phyloP scores from a whole-genome alignment of 2,113 vertebrate genomes.

The Siphamia tubifer region DNA sequence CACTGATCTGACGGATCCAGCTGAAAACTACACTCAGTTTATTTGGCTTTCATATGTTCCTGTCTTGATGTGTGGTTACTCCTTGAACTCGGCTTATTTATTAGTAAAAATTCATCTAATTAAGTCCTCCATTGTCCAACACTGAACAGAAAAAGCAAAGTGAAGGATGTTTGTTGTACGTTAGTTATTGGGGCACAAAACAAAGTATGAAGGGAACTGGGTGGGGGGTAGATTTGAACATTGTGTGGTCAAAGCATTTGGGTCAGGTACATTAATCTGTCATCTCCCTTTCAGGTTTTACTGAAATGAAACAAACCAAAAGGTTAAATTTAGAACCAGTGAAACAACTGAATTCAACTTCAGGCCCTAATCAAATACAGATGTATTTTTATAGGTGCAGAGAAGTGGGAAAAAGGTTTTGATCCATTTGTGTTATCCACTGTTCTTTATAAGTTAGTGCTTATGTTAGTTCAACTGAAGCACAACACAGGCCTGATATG shows the following conservation, averaged over 20 bases:
- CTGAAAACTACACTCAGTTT: not conserved
- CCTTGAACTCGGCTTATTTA: slow-evolving; percentile 19
- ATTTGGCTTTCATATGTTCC: slow-evolving; percentile 1
- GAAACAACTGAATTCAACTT: slow-evolving; percentile 23
- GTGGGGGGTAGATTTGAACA: slow-evolving; percentile 23
- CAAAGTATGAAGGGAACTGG: slow-evolving; percentile 10
- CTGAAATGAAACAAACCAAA: slow-evolving; percentile 26
- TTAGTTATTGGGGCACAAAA: slow-evolving; percentile 4
- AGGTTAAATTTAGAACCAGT: slow-evolving; percentile 36
- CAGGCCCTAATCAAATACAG: slow-evolving; percentile 30
- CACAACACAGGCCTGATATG: not conserved
- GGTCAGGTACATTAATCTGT: slow-evolving; percentile 48
- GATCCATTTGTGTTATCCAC: not conserved
- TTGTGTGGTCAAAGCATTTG: slow-evolving; percentile 33
- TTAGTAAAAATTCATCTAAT: slow-evolving; percentile 33
- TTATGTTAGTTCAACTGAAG: not conserved
- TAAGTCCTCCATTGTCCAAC: slow-evolving; percentile 44
- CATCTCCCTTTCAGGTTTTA: slow-evolving; percentile 30
- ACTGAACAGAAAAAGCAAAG: slow-evolving; percentile 28
- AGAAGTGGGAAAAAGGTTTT: slow-evolving; percentile 9
- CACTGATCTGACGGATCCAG: too few relatives aligned
- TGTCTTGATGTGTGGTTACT: slow-evolving; percentile 13
- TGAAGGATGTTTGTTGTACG: slow-evolving; percentile 3
- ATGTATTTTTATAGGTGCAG: slow-evolving; percentile 26
- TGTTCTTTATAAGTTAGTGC: not conserved